Base-by-base conservation (phyloP, 1,140 invertebrate species). In the Zaprionus lachaisei region DNA sequence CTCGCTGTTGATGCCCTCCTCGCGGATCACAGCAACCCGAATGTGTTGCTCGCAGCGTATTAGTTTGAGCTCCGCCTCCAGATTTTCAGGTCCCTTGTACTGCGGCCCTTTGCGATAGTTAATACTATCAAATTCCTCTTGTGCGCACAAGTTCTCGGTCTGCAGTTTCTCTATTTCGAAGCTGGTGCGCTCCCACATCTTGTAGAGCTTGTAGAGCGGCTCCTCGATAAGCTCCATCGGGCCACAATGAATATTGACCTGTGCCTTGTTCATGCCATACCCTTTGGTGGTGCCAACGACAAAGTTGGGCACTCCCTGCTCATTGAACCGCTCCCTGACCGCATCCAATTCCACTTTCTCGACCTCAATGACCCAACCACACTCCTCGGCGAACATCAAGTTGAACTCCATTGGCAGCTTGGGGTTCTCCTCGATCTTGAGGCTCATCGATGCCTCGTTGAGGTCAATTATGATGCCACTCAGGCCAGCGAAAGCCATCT, bases 1-100 rank as follows among this genome's bases (percentile, higher is more conserved):
- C 92, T 99, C 99, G 44, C 98, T 98, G 92, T 99, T 99, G 34
- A 95, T 97, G 77, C 99, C 99, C 96, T 99, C 99, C 94, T 99
- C 99, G 54, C 99, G 94, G 34, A 99, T 94, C 0, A 99, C 97
- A 11, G 98, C 98, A 1, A 99, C 97, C 71, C 94, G 94, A 9
- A 97, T 94, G 22, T 94, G 93, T 34, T 84, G 89, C 34, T 66
- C 56, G 22, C 63, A 60, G 14, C 81, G 77, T 64, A 87, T 93
- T 61, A 93, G 82, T 2, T 94, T 75, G 1, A 94, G 69, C 24
- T 94, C 92, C 3, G 93, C 83, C 75, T 95, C 94, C 15, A 96
- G 95, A 91, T 97, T 94, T 78, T 97, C 97, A 0, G 95, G 95
- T 0, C 97, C 93, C 44, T 94, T 94, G 80, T 96, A 97, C 58